These are phyloP conservation scores for Seira sanloemensis DNA, from an alignment of 2,888 invertebrate genomes.

Conservation along the genomic window DNA sequence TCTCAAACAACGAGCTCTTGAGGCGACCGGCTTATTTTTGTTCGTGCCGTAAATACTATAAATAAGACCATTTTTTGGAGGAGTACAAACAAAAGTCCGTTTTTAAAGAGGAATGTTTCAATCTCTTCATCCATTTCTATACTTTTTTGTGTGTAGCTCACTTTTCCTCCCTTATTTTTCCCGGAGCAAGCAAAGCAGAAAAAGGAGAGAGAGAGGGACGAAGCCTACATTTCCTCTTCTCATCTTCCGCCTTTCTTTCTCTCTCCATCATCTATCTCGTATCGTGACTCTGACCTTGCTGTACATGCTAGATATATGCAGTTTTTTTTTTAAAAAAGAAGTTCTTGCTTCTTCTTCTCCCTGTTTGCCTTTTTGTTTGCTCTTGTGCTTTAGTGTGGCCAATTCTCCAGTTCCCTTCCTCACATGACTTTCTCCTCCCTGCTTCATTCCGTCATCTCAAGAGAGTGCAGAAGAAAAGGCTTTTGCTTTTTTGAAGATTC, in stretches of 20 bases:
- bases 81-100: neutral
- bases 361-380: neutral
- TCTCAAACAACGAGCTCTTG: neutral
- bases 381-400: slow-evolving; percentile 2
- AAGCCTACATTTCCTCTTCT: slow-evolving; percentile 4
- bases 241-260: neutral
- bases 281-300: neutral
- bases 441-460: neutral
- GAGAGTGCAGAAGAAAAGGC: neutral
- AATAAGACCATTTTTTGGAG: neutral
- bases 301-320: neutral
- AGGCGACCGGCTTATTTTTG: neutral
- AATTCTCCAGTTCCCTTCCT: neutral
- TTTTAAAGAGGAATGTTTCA: neutral
- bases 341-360: neutral
- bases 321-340: too few relatives aligned
- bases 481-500: too few relatives aligned
- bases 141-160: neutral
- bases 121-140: neutral
- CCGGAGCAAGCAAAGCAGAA: neutral
- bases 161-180: neutral
- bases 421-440: neutral
- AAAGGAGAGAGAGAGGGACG: neutral
- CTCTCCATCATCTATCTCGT: neutral
- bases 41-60: too few relatives aligned